These are phyloP conservation scores for Sinocyclocheilus anshuiensis DNA, from an alignment of 2,113 vertebrate genomes.

Conservation along the genomic window DNA sequence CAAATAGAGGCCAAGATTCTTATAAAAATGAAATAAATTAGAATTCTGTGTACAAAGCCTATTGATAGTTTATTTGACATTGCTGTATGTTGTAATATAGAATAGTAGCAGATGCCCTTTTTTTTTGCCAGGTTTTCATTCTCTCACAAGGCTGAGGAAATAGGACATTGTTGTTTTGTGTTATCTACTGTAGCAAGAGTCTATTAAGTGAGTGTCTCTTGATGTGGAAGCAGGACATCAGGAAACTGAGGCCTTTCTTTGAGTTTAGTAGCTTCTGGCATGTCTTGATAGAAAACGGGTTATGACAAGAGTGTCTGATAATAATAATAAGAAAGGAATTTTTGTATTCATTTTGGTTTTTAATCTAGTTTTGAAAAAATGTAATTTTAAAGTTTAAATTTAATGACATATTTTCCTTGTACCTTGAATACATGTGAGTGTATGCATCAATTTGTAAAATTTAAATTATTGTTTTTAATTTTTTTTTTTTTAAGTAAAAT, in stretches of 20 bases:
- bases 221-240: conserved; percentile 13
- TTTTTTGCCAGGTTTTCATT: background rate
- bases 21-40: background rate
- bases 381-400: background rate
- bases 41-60: background rate
- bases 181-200: conserved; percentile 14
- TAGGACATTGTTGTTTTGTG: conserved; percentile 17
- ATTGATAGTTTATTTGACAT: background rate
- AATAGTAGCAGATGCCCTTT: background rate
- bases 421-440: background rate
- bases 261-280: background rate
- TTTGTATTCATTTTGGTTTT: background rate
- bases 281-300: background rate
- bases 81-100: background rate
- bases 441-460: background rate
- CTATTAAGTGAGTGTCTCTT: background rate
- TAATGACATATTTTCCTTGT: background rate
- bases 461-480: background rate
- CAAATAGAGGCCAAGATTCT: background rate
- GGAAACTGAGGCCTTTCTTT: background rate
- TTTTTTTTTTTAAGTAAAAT: no score
- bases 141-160: conserved; percentile 1
- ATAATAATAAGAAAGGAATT: no score
- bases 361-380: background rate
- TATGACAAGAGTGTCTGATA: background rate